phyloP scores from a whole-genome alignment of 2,888 invertebrate genomes.

The Tenthredo notha region DNA sequence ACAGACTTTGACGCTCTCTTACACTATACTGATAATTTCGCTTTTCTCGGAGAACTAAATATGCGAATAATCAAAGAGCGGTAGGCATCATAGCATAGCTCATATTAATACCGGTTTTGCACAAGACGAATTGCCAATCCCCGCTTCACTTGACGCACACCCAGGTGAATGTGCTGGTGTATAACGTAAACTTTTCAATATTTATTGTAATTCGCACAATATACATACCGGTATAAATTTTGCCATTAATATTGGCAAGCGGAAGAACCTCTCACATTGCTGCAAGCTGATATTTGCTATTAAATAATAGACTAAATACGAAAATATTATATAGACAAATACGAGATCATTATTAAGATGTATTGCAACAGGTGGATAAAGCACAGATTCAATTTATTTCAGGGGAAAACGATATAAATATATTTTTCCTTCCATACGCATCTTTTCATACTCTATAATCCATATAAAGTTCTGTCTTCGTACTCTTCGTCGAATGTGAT shows the following conservation, averaged over 20 bases:
- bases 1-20: conserved; percentile 33
- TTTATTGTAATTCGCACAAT: neutral
- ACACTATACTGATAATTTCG: conserved; percentile 31
- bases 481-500: neutral
- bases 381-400: neutral
- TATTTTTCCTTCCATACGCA: neutral
- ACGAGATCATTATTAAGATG: neutral
- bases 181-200: neutral
- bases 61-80: neutral
- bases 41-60: conserved; percentile 24
- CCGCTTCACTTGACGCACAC: neutral
- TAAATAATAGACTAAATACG: neutral
- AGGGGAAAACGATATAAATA: neutral
- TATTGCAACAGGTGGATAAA: neutral
- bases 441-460: neutral
- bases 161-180: neutral
- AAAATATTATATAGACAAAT: neutral
- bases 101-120: conserved; percentile 25
- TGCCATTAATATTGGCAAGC: neutral
- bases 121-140: conserved; percentile 8
- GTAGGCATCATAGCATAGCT: neutral
- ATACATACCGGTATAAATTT: neutral
- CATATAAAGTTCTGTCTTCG: too few relatives aligned
- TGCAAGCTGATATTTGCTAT: neutral
- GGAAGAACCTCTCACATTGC: neutral